Evolutionary conservation across 1,140 invertebrate genomes (phyloP), one percentile per base, ranked within the genome.

Genomic region (Lordiphosa clarofinis): DNA sequence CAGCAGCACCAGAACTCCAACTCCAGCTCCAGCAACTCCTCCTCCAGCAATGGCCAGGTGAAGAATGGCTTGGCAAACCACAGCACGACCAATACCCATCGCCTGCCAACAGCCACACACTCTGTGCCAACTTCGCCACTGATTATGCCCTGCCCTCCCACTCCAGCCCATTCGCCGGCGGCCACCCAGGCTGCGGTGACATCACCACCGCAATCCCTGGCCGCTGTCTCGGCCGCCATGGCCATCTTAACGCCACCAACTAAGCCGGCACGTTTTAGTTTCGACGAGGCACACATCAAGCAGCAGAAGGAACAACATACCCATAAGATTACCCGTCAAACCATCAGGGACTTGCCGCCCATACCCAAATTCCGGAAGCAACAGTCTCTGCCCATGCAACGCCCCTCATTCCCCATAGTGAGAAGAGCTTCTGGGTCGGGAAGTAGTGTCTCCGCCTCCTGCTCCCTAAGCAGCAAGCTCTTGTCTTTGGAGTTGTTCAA

Each of bases 401-500:
- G 87, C 0, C 91, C 92, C 58, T 86, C 88, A 4, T 95, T 92
- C 66, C 93, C 93, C 4, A 88, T 94, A 49, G 92, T 94, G 0
- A 87, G 92, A 33, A 87, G 92, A 13, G 91, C 91, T 5, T 81
- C 76, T 2, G 76, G 76, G 1, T 76, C 75, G 1, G 75, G 70
- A 0, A 8, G 7, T 31, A 31, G 28, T 31, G 28, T 61, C 6
- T 91, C 91, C 50, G 42, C 56, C 7, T 43, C 60, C 0, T 90
- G 66, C 21, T 56, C 72, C 7, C 54, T 76, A 11, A 60, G 56
- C 50, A 90, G 94, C 0, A 93, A 94, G 52, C 84, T 96, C 9
- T 90, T 96, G 52, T 94, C 94, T 1, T 88, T 96, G 47, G 96
- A 97, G 86, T 89, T 97, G 4, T 97, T 96, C 74, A 97, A 97